A percentile compares a stretch with the other conserved stretches of the same genome.
Evolutionary conservation across 1,140 invertebrate genomes (phyloP).

Genomic region (Plodia interpunctella): DNA sequence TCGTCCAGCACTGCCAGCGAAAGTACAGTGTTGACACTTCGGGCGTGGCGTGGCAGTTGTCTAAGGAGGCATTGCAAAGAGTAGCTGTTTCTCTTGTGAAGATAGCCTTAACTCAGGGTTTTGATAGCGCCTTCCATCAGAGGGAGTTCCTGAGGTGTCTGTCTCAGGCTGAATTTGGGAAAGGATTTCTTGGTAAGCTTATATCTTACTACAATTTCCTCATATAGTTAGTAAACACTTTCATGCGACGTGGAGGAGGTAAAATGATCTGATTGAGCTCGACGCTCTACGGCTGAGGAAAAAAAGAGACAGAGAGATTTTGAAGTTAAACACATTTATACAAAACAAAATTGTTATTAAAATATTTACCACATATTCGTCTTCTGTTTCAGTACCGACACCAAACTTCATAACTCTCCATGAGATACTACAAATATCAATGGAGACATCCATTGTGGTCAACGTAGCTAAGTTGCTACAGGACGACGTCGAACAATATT

Average conservation of each 20-base stretch:
- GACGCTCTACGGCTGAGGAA: too few relatives aligned
- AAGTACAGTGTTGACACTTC: slow-evolving; percentile 56
- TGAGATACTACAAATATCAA: slow-evolving; percentile 75
- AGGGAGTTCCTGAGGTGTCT: slow-evolving; percentile 77
- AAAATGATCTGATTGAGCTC: too few relatives aligned
- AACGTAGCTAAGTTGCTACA: slow-evolving; percentile 58
- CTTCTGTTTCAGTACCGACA: slow-evolving; percentile 60
- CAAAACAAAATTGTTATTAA: too few relatives aligned
- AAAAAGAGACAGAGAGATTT: too few relatives aligned
- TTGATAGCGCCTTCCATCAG: slow-evolving; percentile 77
- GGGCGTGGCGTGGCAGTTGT: slow-evolving; percentile 75
- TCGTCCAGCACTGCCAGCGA: slow-evolving; percentile 52
- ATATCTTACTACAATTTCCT: background rate
- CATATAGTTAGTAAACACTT: background rate
- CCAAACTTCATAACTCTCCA: slow-evolving; percentile 76
- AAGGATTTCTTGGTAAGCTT: slow-evolving; percentile 76
- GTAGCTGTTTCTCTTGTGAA: slow-evolving; percentile 75
- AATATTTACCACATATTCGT: too few relatives aligned
- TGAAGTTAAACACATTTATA: too few relatives aligned
- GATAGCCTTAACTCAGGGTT: slow-evolving; percentile 73
- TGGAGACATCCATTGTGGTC: slow-evolving; percentile 56
- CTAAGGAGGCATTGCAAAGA: slow-evolving; percentile 61
- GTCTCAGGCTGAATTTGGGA: slow-evolving; percentile 70
- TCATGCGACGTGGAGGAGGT: too few relatives aligned
- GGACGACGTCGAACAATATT: slow-evolving; percentile 45